phyloP scores from a whole-genome alignment of 2,888 invertebrate species.

The Kuschelorhynchus macadamiae region DNA sequence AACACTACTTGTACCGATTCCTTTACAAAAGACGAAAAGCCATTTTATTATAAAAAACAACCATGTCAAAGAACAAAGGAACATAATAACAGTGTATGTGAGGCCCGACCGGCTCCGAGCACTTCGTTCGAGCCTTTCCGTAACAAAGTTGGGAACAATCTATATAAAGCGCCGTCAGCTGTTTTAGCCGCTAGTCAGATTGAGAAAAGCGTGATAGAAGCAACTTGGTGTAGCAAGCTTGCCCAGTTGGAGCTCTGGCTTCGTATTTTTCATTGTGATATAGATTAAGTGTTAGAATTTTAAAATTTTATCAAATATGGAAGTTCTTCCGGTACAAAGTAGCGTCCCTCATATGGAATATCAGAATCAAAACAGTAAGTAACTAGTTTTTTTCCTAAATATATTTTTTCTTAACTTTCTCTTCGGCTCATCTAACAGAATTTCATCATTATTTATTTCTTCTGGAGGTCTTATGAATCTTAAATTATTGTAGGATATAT shows the following conservation, averaged over 20 bases:
- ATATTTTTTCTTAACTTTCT: conserved; percentile 10
- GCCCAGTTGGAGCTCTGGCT: conserved; percentile 55
- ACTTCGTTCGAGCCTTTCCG: conserved; percentile 38
- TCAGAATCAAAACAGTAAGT: conserved; percentile 64
- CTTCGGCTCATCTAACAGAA: neutral
- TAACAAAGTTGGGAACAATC: conserved; percentile 52
- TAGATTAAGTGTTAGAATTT: conserved; percentile 58
- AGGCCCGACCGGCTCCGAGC: conserved; percentile 7
- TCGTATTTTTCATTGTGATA: conserved; percentile 60
- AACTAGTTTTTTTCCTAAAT: conserved; percentile 24
- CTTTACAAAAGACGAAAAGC: conserved; percentile 11
- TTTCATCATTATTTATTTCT: neutral
- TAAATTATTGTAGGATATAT: too few relatives aligned
- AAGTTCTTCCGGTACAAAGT: conserved; percentile 61
- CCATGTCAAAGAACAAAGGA: conserved; percentile 46
- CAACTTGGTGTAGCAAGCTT: conserved; percentile 37
- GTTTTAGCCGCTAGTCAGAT: conserved; percentile 47
- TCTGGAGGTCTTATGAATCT: neutral
- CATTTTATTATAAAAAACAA: conserved; percentile 28
- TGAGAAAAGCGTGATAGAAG: conserved; percentile 37
- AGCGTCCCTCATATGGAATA: conserved; percentile 59
- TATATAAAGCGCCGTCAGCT: conserved; percentile 53
- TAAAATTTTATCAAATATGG: conserved; percentile 60
- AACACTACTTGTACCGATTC: conserved; percentile 22
- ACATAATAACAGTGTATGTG: conserved; percentile 35